These are phyloP conservation scores for Rhipidura dahli DNA, from an alignment of 2,113 vertebrate genomes.

Conservation along the genomic window DNA sequence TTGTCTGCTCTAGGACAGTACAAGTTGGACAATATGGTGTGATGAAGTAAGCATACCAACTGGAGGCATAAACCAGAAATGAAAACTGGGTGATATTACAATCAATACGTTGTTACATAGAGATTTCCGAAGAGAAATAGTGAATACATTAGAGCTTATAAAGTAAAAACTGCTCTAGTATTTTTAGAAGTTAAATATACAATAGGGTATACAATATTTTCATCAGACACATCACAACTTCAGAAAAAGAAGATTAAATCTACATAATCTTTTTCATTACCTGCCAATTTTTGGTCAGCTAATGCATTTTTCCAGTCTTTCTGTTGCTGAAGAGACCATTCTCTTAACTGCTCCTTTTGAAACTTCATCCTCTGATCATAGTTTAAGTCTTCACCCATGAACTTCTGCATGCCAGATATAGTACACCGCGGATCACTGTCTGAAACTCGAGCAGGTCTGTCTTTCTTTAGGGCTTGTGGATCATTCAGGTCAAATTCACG, in stretches of 20 bases:
- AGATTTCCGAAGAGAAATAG: not conserved
- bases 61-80: not conserved
- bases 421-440: slow-evolving; percentile 65
- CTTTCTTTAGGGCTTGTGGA: slow-evolving; percentile 71
- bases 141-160: not conserved
- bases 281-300: slow-evolving; percentile 64
- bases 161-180: not conserved
- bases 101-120: not conserved
- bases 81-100: not conserved
- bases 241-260: not conserved
- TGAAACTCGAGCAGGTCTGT: slow-evolving; percentile 58
- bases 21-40: not conserved
- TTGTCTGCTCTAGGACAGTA: not conserved
- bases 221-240: not conserved
- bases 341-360: slow-evolving; percentile 83
- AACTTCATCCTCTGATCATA: slow-evolving; percentile 65
- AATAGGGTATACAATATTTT: not conserved
- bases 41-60: not conserved
- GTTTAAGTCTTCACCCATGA: slow-evolving; percentile 85
- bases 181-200: not conserved
- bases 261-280: slow-evolving; percentile 48
- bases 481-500: slow-evolving; percentile 83
- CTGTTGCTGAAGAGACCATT: slow-evolving; percentile 86
- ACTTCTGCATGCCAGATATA: slow-evolving; percentile 77
- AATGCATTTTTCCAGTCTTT: slow-evolving; percentile 63